Conservation (phyloP, 1,140 invertebrate genomes). For the Apocrypta bakeri region DNA sequence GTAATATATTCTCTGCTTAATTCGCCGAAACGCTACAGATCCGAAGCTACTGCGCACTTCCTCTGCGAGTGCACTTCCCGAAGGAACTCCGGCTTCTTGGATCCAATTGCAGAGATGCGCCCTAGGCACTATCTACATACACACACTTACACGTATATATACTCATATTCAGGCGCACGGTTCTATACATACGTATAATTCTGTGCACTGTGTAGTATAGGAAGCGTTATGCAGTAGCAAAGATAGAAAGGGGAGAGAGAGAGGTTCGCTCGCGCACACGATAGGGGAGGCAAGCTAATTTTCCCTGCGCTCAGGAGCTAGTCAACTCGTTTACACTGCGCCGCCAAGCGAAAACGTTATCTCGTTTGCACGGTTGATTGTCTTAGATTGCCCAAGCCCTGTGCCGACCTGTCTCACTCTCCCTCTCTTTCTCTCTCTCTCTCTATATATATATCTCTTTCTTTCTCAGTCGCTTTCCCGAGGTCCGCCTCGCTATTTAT, state of each 20-base stretch:
- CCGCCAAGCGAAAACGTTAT: slow-evolving; percentile 31
- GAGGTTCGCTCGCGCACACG: not conserved
- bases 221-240: not conserved
- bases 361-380: slow-evolving; percentile 32
- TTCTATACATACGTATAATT: not conserved
- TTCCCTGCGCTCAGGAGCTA: not conserved
- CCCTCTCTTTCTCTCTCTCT: not conserved
- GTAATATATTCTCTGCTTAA: too few relatives aligned
- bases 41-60: too few relatives aligned
- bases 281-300: slow-evolving; percentile 1
- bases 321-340: slow-evolving; percentile 25
- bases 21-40: too few relatives aligned
- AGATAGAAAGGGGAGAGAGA: not conserved
- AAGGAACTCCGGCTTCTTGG: too few relatives aligned
- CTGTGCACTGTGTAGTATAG: not conserved
- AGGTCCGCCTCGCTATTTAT: slow-evolving; percentile 6
- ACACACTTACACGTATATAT: too few relatives aligned
- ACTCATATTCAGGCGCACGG: not conserved
- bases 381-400: slow-evolving; percentile 24
- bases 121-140: not conserved
- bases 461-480: not conserved
- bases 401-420: not conserved
- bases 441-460: too few relatives aligned
- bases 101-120: not conserved
- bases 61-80: too few relatives aligned